phyloP scores from a whole-genome alignment of 2,113 vertebrate species.

The Anseranas semipalmata region DNA sequence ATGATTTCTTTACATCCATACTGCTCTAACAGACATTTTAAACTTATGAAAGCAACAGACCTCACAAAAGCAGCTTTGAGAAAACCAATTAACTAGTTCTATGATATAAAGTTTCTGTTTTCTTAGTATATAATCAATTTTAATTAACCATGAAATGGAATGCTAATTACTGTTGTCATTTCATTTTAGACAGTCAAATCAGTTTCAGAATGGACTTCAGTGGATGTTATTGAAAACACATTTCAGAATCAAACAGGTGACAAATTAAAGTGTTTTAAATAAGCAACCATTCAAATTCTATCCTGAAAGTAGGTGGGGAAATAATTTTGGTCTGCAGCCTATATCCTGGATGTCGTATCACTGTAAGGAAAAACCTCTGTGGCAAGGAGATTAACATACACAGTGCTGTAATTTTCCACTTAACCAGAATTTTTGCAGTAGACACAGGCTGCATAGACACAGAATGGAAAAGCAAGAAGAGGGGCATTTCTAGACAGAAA shows the following conservation, averaged over 20 bases:
- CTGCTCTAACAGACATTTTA: not conserved
- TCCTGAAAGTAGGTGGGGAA: conserved; percentile 29
- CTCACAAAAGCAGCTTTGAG: conserved; percentile 5
- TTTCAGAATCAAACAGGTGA: conserved; percentile 60
- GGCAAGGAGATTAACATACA: conserved; percentile 44
- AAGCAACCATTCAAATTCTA: not conserved
- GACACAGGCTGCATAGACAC: not conserved
- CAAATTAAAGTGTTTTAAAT: conserved; percentile 53
- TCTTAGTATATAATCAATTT: conserved; percentile 46
- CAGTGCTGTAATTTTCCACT: conserved; percentile 16
- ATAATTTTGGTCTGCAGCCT: conserved; percentile 25
- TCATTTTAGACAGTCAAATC: conserved; percentile 41
- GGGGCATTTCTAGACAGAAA: conserved; percentile 53
- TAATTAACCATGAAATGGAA: conserved; percentile 58
- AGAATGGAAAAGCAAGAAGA: not conserved
- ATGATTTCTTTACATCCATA: not conserved
- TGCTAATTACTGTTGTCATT: conserved; percentile 60
- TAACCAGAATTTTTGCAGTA: conserved; percentile 37
- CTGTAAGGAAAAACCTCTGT: conserved; percentile 31
- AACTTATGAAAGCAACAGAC: not conserved
- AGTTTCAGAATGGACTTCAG: conserved; percentile 58
- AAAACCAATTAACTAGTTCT: conserved; percentile 34
- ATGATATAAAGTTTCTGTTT: conserved; percentile 5
- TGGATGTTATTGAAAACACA: conserved; percentile 39
- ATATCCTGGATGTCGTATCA: conserved; percentile 16